Base-by-base conservation (phyloP, 2,113 vertebrate species). In the Scophthalmus maximus region DNA sequence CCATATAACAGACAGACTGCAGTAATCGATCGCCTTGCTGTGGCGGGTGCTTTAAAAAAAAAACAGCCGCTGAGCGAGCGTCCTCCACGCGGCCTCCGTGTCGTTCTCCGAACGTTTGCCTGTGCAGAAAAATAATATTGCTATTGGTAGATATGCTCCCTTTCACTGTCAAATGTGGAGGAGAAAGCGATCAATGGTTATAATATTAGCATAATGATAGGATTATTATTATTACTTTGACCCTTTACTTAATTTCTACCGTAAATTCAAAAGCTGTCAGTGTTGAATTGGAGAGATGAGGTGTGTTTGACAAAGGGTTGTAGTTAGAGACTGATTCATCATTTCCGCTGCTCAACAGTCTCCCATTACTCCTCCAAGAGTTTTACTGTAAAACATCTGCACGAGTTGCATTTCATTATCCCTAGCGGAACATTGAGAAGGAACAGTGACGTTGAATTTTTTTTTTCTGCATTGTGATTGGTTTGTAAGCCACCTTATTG, bases 51-150 rank as follows among this genome's bases (percentile, higher is more conserved):
- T n/a, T n/a, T n/a, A n/a, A n/a, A n/a, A n/a, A n/a, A n/a, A n/a
- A n/a, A n/a, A n/a, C n/a, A n/a, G n/a, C n/a, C n/a, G n/a, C 42
- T 46, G 17, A 7, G 42, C 42, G 0, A 58, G 25, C 49, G 70
- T 57, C 50, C 62, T 52, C 50, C 27, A 6, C 51, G 46, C n/a
- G 25, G 47, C 58, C 18, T 55, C n/a, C n/a, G n/a, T n/a, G n/a
- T n/a, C n/a, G n/a, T n/a, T n/a, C n/a, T n/a, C n/a, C n/a, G n/a
- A n/a, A n/a, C n/a, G n/a, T n/a, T n/a, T n/a, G n/a, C n/a, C n/a
- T 44, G 27, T 29, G 38, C 29, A 12, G 42, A n/a, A 8, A 62
- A 77, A 59, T 9, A 27, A 12, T 50, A 12, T 29, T 64, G 8
- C 2, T 26, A 59, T 73, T 18, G 46, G 38, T 55, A 10, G 34